Evolutionary conservation across 2,113 vertebrate genomes (phyloP).

Genomic region (Melanostigma gelatinosum): DNA sequence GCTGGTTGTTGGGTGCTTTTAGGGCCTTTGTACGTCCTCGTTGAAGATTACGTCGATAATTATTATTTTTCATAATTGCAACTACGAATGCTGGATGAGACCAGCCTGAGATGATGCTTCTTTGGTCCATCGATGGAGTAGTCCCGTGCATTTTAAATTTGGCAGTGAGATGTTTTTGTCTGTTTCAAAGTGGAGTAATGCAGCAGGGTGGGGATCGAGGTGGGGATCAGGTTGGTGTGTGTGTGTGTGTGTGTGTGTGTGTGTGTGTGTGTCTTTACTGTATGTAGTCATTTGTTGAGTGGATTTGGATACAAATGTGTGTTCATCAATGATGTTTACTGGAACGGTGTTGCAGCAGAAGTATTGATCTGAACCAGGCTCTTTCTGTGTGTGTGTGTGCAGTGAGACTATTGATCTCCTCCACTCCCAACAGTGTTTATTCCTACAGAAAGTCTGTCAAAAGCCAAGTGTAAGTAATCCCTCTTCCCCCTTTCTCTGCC

Average conservation of each 20-base stretch:
- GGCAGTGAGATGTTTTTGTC: not conserved
- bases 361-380: slow-evolving; percentile 65
- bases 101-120: not conserved
- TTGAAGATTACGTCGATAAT: no score
- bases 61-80: no score
- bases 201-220: slow-evolving; percentile 4
- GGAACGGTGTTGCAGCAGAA: slow-evolving; percentile 64
- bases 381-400: slow-evolving; percentile 52
- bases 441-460: slow-evolving; percentile 74
- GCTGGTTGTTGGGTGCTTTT: no score
- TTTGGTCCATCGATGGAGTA: not conserved
- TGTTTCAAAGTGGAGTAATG: slow-evolving; percentile 10
- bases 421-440: slow-evolving; percentile 74
- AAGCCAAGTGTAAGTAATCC: slow-evolving; percentile 77
- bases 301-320: slow-evolving; percentile 71
- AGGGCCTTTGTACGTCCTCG: no score
- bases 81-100: no score
- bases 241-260: not conserved
- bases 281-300: slow-evolving; percentile 55
- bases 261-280: not conserved
- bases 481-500: slow-evolving; percentile 48
- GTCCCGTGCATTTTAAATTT: slow-evolving; percentile 14
- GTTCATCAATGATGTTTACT: slow-evolving; percentile 80
- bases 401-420: slow-evolving; percentile 71
- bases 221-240: no score